phyloP scores from a whole-genome alignment of 1,140 invertebrate genomes.

The Drosophila funebris region DNA sequence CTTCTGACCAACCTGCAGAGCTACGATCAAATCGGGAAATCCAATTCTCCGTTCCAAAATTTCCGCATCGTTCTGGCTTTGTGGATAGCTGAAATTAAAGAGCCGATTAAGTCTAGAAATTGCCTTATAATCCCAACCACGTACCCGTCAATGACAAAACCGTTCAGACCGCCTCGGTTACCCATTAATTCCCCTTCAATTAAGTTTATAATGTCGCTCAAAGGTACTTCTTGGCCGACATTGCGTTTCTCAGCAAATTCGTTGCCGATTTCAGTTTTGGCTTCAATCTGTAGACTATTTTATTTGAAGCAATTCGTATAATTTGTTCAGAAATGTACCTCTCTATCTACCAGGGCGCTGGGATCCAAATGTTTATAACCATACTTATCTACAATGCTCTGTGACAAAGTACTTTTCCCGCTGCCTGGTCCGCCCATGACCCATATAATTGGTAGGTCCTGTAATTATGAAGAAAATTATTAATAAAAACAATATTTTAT shows the following conservation, averaged over 20 bases:
- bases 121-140: neutral
- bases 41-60: conserved; percentile 26
- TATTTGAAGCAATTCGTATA: neutral
- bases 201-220: conserved; percentile 22
- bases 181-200: conserved; percentile 16
- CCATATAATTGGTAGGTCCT: conserved; percentile 48
- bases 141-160: conserved; percentile 54
- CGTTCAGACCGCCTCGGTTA: neutral
- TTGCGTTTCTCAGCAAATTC: neutral
- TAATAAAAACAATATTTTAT: neutral
- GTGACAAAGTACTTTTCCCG: conserved; percentile 41
- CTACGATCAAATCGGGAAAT: conserved; percentile 34
- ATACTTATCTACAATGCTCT: conserved; percentile 37
- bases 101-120: neutral
- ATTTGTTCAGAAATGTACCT: conserved; percentile 6
- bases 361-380: conserved; percentile 40
- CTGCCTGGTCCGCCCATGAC: conserved; percentile 45
- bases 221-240: neutral
- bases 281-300: too few species aligned
- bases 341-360: conserved; percentile 11
- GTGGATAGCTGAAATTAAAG: conserved; percentile 34
- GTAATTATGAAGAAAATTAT: neutral
- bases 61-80: conserved; percentile 21
- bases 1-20: conserved; percentile 12
- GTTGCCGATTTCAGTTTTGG: neutral